Evolutionary conservation across 2,113 vertebrate species (phyloP).

Genomic region (Phaethon lepturus): DNA sequence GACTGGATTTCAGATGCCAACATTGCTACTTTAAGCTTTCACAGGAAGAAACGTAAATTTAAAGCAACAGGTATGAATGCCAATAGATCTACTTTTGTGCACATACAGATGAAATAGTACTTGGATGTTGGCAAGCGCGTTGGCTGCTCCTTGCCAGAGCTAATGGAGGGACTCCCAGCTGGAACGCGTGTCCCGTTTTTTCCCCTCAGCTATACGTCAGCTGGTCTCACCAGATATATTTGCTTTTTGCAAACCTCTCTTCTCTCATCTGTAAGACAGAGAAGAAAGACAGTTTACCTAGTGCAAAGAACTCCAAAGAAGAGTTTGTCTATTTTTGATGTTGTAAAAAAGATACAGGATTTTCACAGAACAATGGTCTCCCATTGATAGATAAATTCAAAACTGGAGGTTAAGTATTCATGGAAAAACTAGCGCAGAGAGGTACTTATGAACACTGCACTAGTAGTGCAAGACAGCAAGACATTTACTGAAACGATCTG

Average conservation of each 20-base stretch:
- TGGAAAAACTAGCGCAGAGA: background rate
- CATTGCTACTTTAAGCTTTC: conserved; percentile 43
- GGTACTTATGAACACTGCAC: background rate
- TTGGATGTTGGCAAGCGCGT: conserved; percentile 31
- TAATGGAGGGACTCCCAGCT: conserved; percentile 68
- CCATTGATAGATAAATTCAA: background rate
- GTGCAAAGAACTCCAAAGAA: background rate
- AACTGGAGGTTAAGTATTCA: background rate
- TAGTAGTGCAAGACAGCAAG: background rate
- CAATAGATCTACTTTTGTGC: conserved; percentile 27
- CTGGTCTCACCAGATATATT: background rate
- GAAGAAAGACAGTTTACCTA: background rate
- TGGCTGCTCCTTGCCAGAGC: conserved; percentile 43
- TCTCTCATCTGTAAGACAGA: background rate
- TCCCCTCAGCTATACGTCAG: background rate
- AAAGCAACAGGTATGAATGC: conserved; percentile 31
- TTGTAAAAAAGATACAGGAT: background rate
- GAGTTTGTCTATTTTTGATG: background rate
- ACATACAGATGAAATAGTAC: conserved; percentile 41
- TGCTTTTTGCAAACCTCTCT: background rate
- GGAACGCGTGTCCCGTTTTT: background rate
- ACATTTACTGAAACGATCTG: background rate
- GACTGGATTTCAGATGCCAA: conserved; percentile 11
- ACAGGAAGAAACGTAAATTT: conserved; percentile 57
- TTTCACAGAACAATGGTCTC: background rate